phyloP scores from a whole-genome alignment of 2,797 vertebrate genomes.

The Chrysocyon brachyurus region DNA sequence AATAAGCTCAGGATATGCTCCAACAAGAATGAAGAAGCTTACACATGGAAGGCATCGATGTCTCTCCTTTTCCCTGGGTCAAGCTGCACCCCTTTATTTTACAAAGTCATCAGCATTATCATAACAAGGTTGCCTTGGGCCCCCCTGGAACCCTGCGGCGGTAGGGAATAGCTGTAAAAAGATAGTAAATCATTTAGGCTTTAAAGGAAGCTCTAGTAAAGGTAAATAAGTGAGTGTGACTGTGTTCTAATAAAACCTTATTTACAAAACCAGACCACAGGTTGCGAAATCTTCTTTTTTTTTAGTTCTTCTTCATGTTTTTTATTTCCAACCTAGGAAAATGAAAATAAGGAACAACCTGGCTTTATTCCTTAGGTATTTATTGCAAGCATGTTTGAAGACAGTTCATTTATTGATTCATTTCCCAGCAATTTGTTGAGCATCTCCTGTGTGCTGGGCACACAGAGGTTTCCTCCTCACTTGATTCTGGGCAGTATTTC shows the following conservation, averaged over 20 bases:
- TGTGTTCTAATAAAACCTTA: not conserved
- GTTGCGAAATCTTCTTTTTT: not conserved
- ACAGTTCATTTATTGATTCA: not conserved
- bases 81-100: not conserved
- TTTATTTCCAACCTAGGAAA: not conserved
- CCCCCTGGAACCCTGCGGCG: not conserved
- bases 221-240: not conserved
- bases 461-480: too few relatives aligned
- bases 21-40: not conserved
- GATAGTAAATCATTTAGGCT: not conserved
- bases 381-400: not conserved
- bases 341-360: not conserved
- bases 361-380: not conserved
- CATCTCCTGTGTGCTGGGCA: too few relatives aligned
- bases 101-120: not conserved
- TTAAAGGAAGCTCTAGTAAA: not conserved
- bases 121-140: accelerated
- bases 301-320: not conserved
- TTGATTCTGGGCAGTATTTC: not conserved
- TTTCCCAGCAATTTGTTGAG: not conserved
- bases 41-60: too few relatives aligned
- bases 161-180: not conserved
- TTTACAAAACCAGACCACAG: not conserved
- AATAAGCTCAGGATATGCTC: too few relatives aligned
- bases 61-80: not conserved